A percentile compares a stretch with the other conserved stretches of the same genome.
phyloP scores from a whole-genome alignment of 2,888 invertebrate genomes.

The Nomada goodeniana region DNA sequence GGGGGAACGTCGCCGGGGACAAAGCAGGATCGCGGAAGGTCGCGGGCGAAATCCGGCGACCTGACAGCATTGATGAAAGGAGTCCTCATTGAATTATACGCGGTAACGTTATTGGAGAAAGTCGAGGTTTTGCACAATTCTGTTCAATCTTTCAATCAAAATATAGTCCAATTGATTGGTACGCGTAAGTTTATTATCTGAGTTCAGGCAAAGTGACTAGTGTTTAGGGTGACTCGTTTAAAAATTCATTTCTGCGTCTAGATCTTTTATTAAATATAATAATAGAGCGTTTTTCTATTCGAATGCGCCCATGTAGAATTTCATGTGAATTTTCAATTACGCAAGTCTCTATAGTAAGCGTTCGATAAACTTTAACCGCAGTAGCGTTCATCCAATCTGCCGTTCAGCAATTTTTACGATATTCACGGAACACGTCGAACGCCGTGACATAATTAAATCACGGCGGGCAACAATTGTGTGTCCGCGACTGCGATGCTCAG shows the following conservation, averaged over 20 bases:
- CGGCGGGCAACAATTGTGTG: neutral
- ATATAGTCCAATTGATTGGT: neutral
- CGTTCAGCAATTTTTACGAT: neutral
- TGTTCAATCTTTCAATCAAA: neutral
- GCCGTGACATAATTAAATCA: neutral
- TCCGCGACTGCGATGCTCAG: neutral
- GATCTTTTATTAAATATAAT: no score
- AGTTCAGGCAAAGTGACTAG: no score
- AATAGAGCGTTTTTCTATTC: no score
- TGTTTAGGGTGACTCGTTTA: no score
- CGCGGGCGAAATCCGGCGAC: constrained; percentile 24
- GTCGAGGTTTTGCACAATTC: no score
- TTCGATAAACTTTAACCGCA: constrained; percentile 5
- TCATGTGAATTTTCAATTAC: neutral
- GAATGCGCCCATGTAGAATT: neutral
- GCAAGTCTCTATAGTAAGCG: neutral
- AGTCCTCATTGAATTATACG: constrained; percentile 27
- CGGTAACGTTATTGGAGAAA: neutral
- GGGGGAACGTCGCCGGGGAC: constrained; percentile 10
- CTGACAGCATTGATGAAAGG: constrained; percentile 11
- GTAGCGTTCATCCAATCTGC: neutral
- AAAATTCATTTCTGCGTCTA: no score
- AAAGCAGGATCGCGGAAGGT: neutral
- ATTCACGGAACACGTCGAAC: neutral
- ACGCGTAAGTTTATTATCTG: no score